Conservation (phyloP, 2,888 invertebrate species). For the Chymomyza procnemis region DNA sequence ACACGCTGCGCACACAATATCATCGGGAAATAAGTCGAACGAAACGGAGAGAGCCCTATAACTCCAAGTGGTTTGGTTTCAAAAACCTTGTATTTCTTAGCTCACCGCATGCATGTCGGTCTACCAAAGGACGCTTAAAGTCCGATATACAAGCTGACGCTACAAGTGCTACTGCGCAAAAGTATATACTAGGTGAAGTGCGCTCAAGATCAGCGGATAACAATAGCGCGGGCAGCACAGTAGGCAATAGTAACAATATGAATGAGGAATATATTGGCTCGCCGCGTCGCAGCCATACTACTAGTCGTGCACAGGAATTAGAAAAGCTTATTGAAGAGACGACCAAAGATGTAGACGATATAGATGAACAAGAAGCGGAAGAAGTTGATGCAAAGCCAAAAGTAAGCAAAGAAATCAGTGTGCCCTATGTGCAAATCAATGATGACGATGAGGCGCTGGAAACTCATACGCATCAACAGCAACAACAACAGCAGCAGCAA, state of each 20-base stretch:
- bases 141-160: slow-evolving; percentile 69
- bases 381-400: slow-evolving; percentile 72
- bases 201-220: slow-evolving; percentile 38
- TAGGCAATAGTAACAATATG: slow-evolving; percentile 47
- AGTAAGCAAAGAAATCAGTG: slow-evolving; percentile 61
- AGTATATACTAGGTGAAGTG: slow-evolving; percentile 71
- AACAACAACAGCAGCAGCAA: slow-evolving; percentile 43
- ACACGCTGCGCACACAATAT: slow-evolving; percentile 82
- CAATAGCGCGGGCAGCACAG: slow-evolving; percentile 39
- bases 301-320: slow-evolving; percentile 73
- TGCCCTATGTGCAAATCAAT: slow-evolving; percentile 59
- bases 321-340: slow-evolving; percentile 78
- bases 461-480: slow-evolving; percentile 37
- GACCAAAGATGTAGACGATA: slow-evolving; percentile 78
- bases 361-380: slow-evolving; percentile 63
- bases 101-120: slow-evolving; percentile 79
- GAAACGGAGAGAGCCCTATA: slow-evolving; percentile 80
- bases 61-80: slow-evolving; percentile 81
- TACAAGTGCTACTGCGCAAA: slow-evolving; percentile 58
- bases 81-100: slow-evolving; percentile 82
- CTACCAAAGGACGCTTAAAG: slow-evolving; percentile 74
- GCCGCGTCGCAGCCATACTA: slow-evolving; percentile 60
- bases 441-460: slow-evolving; percentile 59
- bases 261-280: slow-evolving; percentile 67
- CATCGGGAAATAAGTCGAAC: slow-evolving; percentile 82